Evolutionary conservation across 1,140 invertebrate species (phyloP), one percentile per base, ranked within the genome.

Genomic region (Drosophila tropicalis): DNA sequence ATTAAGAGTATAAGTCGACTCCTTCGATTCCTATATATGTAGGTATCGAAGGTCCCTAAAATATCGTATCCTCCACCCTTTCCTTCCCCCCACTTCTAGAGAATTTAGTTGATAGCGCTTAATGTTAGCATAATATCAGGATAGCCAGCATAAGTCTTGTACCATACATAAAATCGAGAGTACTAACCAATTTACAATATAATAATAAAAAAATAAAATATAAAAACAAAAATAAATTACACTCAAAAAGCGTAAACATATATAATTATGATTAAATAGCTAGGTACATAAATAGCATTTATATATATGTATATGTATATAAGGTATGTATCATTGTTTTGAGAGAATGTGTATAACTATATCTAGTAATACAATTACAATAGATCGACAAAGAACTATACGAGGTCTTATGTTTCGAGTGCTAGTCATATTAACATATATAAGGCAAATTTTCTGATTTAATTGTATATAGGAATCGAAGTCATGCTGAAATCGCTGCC

Each of bases 61-160:
- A 72, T 39, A 39, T 36, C 25, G 58, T 56, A 61, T 34, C 58
- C 17, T 25, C 22, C 4, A 25, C 22, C 22, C 22, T 3, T 4
- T 25, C 47, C 67, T 5, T 29, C 29, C 5, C 10, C 34, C 12
- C 36, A 39, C 36, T 44, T 58, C 51, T 89, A 89, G 81, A 79
- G 15, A 70, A 83, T 80, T 63, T 89, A 73, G 64, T 75, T 62
- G 60, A 15, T 76, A 76, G 73, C 15, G 41, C 41, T 25, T 76
- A 76, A 74, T 58, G n/a, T 64, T 76, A 76, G 73, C 54, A 41
- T 70, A 76, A 76, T 34, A 67, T 76, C 73, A 76, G 72, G 73
- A 76, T 76, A 76, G 73, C 73, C 72, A 72, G 70, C 65, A 55
- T 73, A 79, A 79, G 65, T 73, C 64, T 77, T 77, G 74, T 78